Percentiles rank a stretch among this genome's conserved stretches.
These are phyloP conservation scores for Anseranas semipalmata DNA, from an alignment of 2,113 vertebrate genomes.

Conservation along the genomic window DNA sequence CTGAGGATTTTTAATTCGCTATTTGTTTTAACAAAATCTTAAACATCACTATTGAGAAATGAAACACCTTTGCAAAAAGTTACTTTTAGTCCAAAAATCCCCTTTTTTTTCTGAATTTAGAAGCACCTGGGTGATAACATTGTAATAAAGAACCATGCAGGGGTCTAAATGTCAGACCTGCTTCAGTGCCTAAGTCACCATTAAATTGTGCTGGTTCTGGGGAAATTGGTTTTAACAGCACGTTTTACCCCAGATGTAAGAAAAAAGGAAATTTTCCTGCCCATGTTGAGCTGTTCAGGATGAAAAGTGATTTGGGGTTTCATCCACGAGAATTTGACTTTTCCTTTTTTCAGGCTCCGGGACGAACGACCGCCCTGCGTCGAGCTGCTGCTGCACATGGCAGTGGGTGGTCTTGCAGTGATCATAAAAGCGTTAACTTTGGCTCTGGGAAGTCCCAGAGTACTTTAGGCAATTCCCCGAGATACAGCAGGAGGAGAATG, in stretches of 20 bases:
- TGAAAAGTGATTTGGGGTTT: not conserved
- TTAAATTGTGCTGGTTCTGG: not conserved
- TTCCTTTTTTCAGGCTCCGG: not conserved
- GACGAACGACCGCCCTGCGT: not conserved
- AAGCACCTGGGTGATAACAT: not conserved
- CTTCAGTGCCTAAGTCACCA: constrained; percentile 4
- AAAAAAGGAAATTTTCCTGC: not conserved
- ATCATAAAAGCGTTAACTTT: not conserved
- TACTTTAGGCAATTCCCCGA: not conserved
- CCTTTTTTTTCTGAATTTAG: not conserved
- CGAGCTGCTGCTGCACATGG: fast-evolving
- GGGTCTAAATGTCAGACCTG: not conserved
- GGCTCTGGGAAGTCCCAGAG: not conserved
- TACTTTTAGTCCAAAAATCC: not conserved
- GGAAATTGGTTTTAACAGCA: constrained; percentile 41
- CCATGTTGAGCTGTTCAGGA: not conserved
- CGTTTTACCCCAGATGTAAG: not conserved
- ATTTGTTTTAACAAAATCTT: not conserved
- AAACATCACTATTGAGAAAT: not conserved
- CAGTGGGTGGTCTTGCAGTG: not conserved
- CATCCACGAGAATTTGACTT: not conserved
- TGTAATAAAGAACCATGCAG: not conserved
- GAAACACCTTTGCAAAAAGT: not conserved
- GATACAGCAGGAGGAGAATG: not conserved
- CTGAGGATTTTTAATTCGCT: not conserved